phyloP scores from a whole-genome alignment of 2,797 vertebrate genomes.

The Gastrophryne carolinensis region DNA sequence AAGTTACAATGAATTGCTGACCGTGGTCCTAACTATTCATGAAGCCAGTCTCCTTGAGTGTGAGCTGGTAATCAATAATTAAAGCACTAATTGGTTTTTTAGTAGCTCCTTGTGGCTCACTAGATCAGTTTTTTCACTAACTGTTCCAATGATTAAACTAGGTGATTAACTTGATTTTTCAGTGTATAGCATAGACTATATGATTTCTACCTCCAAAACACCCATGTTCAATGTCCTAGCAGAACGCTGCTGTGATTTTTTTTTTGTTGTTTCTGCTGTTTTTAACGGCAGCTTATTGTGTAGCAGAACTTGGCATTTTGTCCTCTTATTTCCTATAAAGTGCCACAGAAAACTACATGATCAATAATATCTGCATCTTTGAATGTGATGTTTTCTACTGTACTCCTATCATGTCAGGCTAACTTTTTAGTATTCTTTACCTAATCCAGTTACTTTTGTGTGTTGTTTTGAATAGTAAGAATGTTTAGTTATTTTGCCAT shows the following conservation, averaged over 20 bases:
- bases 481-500: too few species aligned
- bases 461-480: too few species aligned
- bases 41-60: background rate
- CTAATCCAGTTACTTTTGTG: background rate
- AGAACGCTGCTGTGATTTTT: background rate
- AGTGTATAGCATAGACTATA: slow-evolving; percentile 4
- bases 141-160: background rate
- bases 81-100: slow-evolving; percentile 18
- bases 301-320: background rate
- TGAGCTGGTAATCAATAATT: background rate
- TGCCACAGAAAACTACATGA: background rate
- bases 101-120: background rate
- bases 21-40: background rate
- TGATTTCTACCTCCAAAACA: slow-evolving; percentile 44
- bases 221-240: slow-evolving; percentile 7
- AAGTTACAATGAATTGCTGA: background rate
- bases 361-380: background rate
- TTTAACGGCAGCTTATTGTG: background rate
- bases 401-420: background rate
- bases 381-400: background rate
- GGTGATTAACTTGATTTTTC: background rate
- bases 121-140: background rate
- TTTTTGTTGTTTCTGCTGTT: background rate
- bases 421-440: background rate
- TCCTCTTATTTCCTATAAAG: background rate